Percentiles rank a stretch among this genome's conserved stretches.
Conservation (phyloP, 2,113 vertebrate genomes). For the Actenoides lindsayi region DNA sequence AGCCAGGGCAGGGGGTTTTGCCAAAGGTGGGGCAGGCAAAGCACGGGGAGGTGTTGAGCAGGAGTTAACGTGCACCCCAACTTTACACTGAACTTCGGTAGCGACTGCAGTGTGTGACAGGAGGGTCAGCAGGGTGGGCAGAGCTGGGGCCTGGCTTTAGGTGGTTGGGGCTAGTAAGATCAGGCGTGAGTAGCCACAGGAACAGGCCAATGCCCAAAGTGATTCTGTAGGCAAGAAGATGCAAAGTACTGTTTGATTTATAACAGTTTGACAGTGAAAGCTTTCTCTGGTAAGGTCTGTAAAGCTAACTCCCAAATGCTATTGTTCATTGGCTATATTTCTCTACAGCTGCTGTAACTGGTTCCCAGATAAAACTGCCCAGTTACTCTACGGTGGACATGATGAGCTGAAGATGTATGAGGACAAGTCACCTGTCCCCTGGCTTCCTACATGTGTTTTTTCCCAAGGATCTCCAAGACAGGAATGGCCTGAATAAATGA, state of each 20-base stretch:
- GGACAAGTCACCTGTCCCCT: background rate
- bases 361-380: background rate
- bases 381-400: background rate
- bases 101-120: rapidly evolving
- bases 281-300: background rate
- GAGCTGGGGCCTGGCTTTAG: background rate
- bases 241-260: background rate
- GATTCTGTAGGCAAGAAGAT: background rate
- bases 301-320: background rate
- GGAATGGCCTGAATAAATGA: background rate
- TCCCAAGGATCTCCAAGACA: background rate
- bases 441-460: background rate
- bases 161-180: background rate
- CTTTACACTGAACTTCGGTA: background rate
- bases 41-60: background rate
- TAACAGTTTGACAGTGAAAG: background rate
- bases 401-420: background rate
- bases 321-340: background rate
- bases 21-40: background rate
- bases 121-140: background rate
- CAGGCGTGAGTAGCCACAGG: background rate
- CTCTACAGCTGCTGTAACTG: background rate
- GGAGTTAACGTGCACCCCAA: background rate
- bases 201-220: background rate
- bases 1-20: background rate